Conservation (phyloP, 2,797 vertebrate species). For the Phataginus tetradactyla region DNA sequence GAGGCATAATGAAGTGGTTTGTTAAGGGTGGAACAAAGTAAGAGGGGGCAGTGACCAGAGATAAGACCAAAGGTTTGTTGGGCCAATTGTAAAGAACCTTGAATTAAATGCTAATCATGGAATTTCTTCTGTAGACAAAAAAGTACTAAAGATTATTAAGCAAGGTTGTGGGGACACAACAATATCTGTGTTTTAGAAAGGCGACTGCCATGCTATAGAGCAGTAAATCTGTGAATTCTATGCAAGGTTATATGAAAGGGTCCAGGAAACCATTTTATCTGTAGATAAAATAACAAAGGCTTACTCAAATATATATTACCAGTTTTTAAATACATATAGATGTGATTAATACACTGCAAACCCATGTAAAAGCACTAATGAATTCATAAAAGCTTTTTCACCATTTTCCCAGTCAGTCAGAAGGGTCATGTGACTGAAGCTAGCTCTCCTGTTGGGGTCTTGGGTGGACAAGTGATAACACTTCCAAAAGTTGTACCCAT, state of each 20-base stretch:
- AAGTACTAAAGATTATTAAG: background rate
- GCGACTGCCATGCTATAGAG: background rate
- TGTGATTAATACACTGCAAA: background rate
- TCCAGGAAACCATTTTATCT: background rate
- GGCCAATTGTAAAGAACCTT: background rate
- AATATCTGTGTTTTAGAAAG: background rate
- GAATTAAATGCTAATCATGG: background rate
- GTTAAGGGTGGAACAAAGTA: background rate
- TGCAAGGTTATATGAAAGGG: background rate
- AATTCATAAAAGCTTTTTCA: background rate
- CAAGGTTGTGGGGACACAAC: background rate
- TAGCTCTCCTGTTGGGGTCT: background rate
- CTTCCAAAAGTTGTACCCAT: background rate
- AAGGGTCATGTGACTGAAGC: background rate
- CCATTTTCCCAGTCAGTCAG: background rate
- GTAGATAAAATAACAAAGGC: background rate
- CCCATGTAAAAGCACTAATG: background rate
- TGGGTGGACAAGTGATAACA: background rate
- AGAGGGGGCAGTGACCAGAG: too few relatives aligned
- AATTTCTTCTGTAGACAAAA: background rate
- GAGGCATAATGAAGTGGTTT: background rate
- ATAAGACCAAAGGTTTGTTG: background rate
- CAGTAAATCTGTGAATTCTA: background rate
- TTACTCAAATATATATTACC: background rate
- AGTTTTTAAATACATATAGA: background rate